A percentile compares a stretch with the other conserved stretches of the same genome.
Conservation (phyloP, 2,797 vertebrate species). For the Heteromormyrus szaboi region DNA sequence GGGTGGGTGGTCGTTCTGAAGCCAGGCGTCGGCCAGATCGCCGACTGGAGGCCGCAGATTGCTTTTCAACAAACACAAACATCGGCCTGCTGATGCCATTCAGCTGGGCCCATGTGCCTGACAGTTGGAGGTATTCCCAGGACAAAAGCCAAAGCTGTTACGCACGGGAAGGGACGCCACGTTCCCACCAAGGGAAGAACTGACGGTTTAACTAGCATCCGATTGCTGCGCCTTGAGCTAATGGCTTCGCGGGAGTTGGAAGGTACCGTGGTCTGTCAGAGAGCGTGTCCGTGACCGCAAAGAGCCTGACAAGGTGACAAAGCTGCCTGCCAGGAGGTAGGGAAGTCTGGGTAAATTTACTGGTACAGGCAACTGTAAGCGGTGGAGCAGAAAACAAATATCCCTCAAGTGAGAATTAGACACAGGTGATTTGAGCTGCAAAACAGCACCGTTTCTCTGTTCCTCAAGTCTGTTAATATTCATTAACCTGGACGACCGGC, state of each 20-base stretch:
- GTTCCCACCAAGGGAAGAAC: background rate
- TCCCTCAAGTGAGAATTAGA: background rate
- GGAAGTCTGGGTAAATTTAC: background rate
- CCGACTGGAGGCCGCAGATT: background rate
- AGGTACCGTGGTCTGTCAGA: background rate
- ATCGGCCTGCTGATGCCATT: background rate
- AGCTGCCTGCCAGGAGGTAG: background rate
- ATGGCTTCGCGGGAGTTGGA: background rate
- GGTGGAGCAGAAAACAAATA: background rate
- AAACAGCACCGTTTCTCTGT: background rate
- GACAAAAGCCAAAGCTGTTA: background rate
- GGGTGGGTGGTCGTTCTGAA: background rate
- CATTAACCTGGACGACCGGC: background rate
- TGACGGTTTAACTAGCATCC: background rate
- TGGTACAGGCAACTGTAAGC: background rate
- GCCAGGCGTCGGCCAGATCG: background rate
- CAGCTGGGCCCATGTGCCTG: background rate
- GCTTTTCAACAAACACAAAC: slow-evolving; percentile 12
- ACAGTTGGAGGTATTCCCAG: background rate
- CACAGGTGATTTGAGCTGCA: background rate
- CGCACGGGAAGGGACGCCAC: background rate
- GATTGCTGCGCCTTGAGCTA: background rate
- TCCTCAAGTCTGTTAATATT: background rate
- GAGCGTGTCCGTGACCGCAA: background rate
- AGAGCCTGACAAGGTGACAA: background rate